Evolutionary conservation across 92 coral and sea anemone genomes (phyloP), one percentile per base, ranked within the genome.

Genomic region (Palythoa grandis): DNA sequence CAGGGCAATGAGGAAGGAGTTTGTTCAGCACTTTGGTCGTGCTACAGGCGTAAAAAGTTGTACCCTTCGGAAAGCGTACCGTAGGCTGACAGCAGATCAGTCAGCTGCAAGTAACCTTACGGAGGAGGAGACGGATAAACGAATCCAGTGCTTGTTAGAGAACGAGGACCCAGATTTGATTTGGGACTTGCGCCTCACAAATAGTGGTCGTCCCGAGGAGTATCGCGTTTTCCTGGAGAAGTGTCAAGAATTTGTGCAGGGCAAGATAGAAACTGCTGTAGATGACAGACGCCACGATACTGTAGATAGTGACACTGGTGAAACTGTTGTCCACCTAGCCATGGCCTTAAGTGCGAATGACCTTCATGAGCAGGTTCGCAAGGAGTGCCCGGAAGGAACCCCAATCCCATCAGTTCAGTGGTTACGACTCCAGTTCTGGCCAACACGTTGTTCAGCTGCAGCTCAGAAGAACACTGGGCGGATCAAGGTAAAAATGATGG

Each of bases 371-470:
- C 87, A 87, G 74, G 86, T 90, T 0, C 19, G 60, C 38, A 76
- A 86, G 76, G 69, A 53, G 40, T 82, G 86, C 53, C 90, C 90
- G 10, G 87, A 87, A 20, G 92, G 89, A 80, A 87, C 65, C 20
- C 69, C 77, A 0, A 90, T 82, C 39, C 90, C 93, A 37, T 60
- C 87, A 1, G 88, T 86, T 37, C 90, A 86, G 72, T 87, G 92
- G 92, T 52, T 86, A 40, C 84, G 92, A 0, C 71, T 87, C 14
- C 92, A 90, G 85, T 90, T 86, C 72, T 87, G 89, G 84, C 92
- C 89, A 54, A 50, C 22, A 1, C 61, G 79, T 29, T 77, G 88
- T 38, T 87, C 82, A 5, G 83, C 92, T 69, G 92, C 89, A 54
- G 85, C 86, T 76, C 79, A 20, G 40, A 29, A 1, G 35, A 80